phyloP scores from a whole-genome alignment of 2,113 vertebrate genomes.

The Mormyrus lacerda region DNA sequence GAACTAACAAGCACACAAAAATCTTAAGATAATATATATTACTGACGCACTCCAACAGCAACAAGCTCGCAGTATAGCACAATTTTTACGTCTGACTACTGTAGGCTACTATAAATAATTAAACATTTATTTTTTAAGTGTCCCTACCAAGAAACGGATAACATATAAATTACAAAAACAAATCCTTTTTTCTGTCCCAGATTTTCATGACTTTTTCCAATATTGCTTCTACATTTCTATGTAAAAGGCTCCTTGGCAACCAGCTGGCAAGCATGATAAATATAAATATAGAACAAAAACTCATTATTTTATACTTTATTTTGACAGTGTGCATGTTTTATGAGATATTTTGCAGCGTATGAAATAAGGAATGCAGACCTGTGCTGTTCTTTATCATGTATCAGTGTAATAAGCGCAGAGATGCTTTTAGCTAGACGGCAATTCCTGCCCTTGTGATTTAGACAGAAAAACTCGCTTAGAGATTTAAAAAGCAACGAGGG shows the following conservation, averaged over 20 bases:
- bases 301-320: conserved; percentile 2
- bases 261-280: not conserved
- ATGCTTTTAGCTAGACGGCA: not conserved
- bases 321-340: not conserved
- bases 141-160: not conserved
- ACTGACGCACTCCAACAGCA: not conserved
- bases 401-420: not conserved
- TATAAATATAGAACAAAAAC: not conserved
- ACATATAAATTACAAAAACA: conserved; percentile 3
- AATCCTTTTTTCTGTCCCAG: not conserved
- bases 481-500: not conserved
- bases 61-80: not conserved
- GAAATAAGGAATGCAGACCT: not conserved
- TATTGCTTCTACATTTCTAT: not conserved
- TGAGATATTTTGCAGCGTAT: not conserved
- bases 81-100: not conserved
- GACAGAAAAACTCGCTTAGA: not conserved
- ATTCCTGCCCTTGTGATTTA: not conserved
- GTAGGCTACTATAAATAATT: not conserved
- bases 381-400: not conserved
- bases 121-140: not conserved
- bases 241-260: not conserved
- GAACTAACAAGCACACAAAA: not conserved
- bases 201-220: not conserved
- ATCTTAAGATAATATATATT: no score